Base-by-base conservation (phyloP, 2,113 vertebrate genomes). In the Mormyrus iriodes region DNA sequence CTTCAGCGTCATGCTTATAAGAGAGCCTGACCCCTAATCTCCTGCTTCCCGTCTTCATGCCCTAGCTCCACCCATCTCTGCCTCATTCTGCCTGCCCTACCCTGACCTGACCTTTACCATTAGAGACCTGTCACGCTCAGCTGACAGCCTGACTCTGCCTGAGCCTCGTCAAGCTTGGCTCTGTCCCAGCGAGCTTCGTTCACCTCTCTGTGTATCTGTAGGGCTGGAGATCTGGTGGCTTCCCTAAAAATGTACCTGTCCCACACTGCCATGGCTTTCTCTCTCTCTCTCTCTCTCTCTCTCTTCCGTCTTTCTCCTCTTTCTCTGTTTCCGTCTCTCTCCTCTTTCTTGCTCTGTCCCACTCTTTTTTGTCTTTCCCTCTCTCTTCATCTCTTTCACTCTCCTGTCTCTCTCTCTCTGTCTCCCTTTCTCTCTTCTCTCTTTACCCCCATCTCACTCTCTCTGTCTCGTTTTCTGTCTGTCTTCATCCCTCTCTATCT, bases 401-500 rank as follows among this genome's bases (percentile, higher is more conserved):
- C 44, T 44, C 31, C 51, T 52, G 51, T 44, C 19, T 65, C 19
- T 69, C 27, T 48, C 76, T 69, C 51, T 88, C 31, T 42, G 15
- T 58, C 49, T 58, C 3, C 8, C 12, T 58, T 94, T 55, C 3
- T 55, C 52, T 55, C 3, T 55, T 17, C 17, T 21, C 17, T 19
- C 52, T 53, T 0, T 53, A n/a, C 52, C 19, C 19, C 52, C 17
- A 4, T 55, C 1, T 24, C 58, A n/a, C 0, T 61, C 0, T 61
- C 24, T 48, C 61, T 13, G 21, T 48, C 44, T 83, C 82, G 53
- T 21, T 87, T 51, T 53, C 48, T 48, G 21, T 48, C 42, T 73
- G 42, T 55, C 79, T 73, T 46, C 85, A 4, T 44, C 52, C 44
- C 35, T 65, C 39, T 10, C 27, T n/a, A 95, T 94, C 79, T 85